Base-by-base conservation (phyloP, 2,113 vertebrate species). In the Macrotis lagotis region DNA sequence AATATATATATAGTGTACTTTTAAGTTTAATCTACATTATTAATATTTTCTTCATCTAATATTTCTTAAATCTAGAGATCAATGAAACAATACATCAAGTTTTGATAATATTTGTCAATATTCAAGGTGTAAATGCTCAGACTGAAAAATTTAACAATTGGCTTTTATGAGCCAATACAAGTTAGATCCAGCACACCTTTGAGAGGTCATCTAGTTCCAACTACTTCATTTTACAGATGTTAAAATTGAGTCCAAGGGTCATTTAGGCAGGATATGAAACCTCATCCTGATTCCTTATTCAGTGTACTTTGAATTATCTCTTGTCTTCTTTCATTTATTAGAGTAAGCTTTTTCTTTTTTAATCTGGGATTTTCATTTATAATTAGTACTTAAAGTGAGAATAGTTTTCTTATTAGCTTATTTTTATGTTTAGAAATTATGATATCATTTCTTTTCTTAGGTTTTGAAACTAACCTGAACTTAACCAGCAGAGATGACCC, bases 401-500 rank as follows among this genome's bases (percentile, higher is more conserved):
- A 50, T 28, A 50, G 22, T 91, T 3, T 44, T 50, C 89, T 66
- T 37, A 51, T 49, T 83, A n/a, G 37, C 8, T 83, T 90, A 89
- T 7, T 10, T 25, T 89, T 89, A 26, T 90, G 25, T 50, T 49
- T 2, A 88, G 31, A 90, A 31, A 89, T 10, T 48, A 31, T 48
- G 3, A 90, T 28, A 48, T 19, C 28, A 48, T 90, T 97, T 22
- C 95, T 96, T 95, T 8, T 95, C 16, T 66, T 97, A 99, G 99
- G 99, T 98, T 99, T 99, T 98, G 99, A 99, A 98, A 99, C 98
- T 51, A 99, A 99, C 98, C 99, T 99, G 98, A 99, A 99, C 97
- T 97, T 99, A 88, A 99, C 98, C 52, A 99, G 98, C 93, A 98
- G 97, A 92, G 99, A 99, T 91, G 99, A 99, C 55, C 98, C 98